Conservation (phyloP, 1,140 invertebrate genomes). For the Drosophila arawakana region DNA sequence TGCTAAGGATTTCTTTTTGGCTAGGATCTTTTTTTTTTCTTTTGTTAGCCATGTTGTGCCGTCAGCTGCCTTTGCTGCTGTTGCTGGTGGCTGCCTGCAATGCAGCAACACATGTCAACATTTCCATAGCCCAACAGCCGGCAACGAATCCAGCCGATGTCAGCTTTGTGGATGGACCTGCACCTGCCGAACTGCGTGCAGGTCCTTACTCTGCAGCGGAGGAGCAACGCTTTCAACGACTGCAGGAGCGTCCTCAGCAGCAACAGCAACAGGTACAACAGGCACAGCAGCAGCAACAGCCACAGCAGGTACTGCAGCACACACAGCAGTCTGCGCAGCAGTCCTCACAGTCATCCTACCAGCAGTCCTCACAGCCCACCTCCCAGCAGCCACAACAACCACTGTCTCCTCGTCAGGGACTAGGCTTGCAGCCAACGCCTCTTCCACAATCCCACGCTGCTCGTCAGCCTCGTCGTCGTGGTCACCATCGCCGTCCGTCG, state of each 20-base stretch:
- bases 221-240: conserved; percentile 54
- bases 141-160: conserved; percentile 77
- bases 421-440: conserved; percentile 56
- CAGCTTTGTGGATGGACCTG: conserved; percentile 68
- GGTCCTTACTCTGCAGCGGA: conserved; percentile 49
- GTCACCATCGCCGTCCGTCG: conserved; percentile 55
- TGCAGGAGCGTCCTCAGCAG: conserved; percentile 61
- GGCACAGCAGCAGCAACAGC: conserved; percentile 43
- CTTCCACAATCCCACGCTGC: conserved; percentile 29
- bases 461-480: conserved; percentile 52
- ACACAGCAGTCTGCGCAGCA: conserved; percentile 8
- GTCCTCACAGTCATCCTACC: conserved; percentile 5
- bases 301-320: conserved; percentile 17
- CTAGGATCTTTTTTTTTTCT: not conserved
- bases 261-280: conserved; percentile 48
- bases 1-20: not conserved
- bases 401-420: conserved; percentile 52
- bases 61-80: conserved; percentile 56
- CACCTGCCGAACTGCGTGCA: conserved; percentile 69
- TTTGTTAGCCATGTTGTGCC: conserved; percentile 42
- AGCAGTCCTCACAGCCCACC: conserved; percentile 23
- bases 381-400: conserved; percentile 42
- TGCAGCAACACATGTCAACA: conserved; percentile 75
- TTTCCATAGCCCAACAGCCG: conserved; percentile 78
- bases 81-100: conserved; percentile 50